Conservation (phyloP, 2,888 invertebrate species). For the Craniophora ligustri region DNA sequence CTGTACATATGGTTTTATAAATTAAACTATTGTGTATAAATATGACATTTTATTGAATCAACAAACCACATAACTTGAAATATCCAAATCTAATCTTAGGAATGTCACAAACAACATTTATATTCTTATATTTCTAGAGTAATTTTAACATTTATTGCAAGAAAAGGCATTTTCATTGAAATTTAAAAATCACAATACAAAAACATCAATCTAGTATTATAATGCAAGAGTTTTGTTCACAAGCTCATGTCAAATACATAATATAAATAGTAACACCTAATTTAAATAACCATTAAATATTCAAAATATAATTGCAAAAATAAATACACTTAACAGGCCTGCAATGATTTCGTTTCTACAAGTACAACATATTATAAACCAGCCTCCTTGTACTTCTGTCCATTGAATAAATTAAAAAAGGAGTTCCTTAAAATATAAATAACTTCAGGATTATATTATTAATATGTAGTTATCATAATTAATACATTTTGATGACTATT, state of each 20-base stretch:
- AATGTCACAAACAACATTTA: conserved; percentile 39
- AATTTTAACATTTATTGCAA: conserved; percentile 20
- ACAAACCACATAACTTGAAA: conserved; percentile 29
- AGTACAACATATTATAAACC: conserved; percentile 17
- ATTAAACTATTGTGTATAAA: conserved; percentile 47
- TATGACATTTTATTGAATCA: conserved; percentile 49
- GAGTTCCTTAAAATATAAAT: conserved; percentile 28
- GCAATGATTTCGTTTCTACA: neutral
- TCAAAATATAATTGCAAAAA: conserved; percentile 30
- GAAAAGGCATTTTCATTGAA: conserved; percentile 13
- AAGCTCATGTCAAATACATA: conserved; percentile 12
- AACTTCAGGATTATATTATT: conserved; percentile 32
- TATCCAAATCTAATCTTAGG: conserved; percentile 42
- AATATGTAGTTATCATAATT: conserved; percentile 41
- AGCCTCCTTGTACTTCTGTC: conserved; percentile 46
- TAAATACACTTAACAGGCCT: conserved; percentile 9
- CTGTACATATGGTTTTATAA: conserved; percentile 42
- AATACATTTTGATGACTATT: conserved; percentile 20
- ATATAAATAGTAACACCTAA: conserved; percentile 1
- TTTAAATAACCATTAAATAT: neutral
- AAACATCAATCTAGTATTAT: conserved; percentile 24
- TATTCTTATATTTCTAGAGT: neutral
- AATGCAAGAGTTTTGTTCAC: conserved; percentile 32
- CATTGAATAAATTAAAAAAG: conserved; percentile 34
- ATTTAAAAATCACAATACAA: conserved; percentile 22